Evolutionary conservation across 2,888 invertebrate genomes (phyloP), one percentile per base, ranked within the genome.

Genomic region (Apantesis nais): DNA sequence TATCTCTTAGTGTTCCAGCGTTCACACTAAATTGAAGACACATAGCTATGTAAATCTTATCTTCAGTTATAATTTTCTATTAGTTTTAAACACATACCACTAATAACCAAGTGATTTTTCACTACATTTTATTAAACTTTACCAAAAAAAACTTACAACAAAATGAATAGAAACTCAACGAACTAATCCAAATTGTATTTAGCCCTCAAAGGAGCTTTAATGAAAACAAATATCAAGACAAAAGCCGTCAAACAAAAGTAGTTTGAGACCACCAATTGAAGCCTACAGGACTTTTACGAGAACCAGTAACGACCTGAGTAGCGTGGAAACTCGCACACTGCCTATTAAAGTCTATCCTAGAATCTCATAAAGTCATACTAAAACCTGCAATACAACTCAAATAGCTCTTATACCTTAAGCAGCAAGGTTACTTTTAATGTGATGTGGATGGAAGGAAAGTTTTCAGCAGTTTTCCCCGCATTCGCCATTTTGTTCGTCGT

Each of bases 331-430:
- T 88, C 88, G 89, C 88, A 86, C 87, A 89, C 88, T 87, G 86
- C 88, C 91, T 91, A 92, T 93, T 92, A 93, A 92, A 90, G 88
- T 90, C 90, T 90, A 90, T 90, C 92, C 90, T 91, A 91, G 89
- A 92, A 92, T 84, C 88, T 88, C 86, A 85, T 84, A 87, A 88
- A 88, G 85, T 85, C 84, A 86, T 82, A 78, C 81, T 74, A 74
- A 74, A 79, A 74, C 76, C 81, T 78, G 79, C 78, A 77, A 74
- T 75, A 70, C 81, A 52, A 25, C 69, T 68, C 66, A 69, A 70
- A 74, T 78, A 78, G 80, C 81, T 83, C 81, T 82, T 89, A 88
- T 79, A 67, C 16, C 73, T 29, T 77, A 66, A 39, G 65, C 12
- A 60, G 73, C 81, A 90, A 83, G 85, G 82, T 77, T 64, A 75